Conservation (phyloP, 2,888 invertebrate species). For the Pterobdella sp. region DNA sequence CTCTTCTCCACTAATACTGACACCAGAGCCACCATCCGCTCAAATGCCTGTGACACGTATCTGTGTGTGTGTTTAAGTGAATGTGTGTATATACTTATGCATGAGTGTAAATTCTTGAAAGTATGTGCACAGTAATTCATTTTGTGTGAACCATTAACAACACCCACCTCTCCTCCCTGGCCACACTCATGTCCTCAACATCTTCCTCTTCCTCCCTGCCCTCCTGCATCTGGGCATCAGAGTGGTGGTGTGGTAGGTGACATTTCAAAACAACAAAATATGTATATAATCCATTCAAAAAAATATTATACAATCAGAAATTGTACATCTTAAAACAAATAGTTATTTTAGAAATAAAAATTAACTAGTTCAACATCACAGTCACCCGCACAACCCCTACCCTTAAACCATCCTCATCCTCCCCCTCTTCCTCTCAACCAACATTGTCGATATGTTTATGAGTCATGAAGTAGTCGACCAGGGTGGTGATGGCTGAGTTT, state of each 20-base stretch:
- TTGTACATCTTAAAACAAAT: background rate
- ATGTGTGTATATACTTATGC: too few species aligned
- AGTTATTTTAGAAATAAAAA: too few species aligned
- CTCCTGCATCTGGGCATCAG: constrained; percentile 55
- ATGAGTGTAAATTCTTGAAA: background rate
- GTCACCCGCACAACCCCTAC: background rate
- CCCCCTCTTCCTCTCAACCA: constrained; percentile 11
- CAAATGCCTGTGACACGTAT: constrained; percentile 77
- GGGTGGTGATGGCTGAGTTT: constrained; percentile 76
- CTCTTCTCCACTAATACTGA: constrained; percentile 81
- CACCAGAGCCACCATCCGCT: constrained; percentile 88
- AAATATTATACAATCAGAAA: constrained; percentile 1
- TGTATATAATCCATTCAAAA: background rate
- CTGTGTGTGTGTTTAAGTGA: background rate
- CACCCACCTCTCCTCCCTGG: constrained; percentile 58
- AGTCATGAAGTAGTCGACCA: constrained; percentile 81
- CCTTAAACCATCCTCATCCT: background rate
- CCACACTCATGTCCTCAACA: constrained; percentile 60
- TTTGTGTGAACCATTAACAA: too few species aligned
- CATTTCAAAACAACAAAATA: background rate
- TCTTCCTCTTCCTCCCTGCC: constrained; percentile 55
- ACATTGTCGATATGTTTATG: constrained; percentile 48
- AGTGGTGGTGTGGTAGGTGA: background rate
- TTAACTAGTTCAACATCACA: background rate
- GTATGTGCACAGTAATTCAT: background rate